A percentile compares a stretch with the other conserved stretches of the same genome.
phyloP scores from a whole-genome alignment of 2,113 vertebrate species.

The Psettodes erumei region DNA sequence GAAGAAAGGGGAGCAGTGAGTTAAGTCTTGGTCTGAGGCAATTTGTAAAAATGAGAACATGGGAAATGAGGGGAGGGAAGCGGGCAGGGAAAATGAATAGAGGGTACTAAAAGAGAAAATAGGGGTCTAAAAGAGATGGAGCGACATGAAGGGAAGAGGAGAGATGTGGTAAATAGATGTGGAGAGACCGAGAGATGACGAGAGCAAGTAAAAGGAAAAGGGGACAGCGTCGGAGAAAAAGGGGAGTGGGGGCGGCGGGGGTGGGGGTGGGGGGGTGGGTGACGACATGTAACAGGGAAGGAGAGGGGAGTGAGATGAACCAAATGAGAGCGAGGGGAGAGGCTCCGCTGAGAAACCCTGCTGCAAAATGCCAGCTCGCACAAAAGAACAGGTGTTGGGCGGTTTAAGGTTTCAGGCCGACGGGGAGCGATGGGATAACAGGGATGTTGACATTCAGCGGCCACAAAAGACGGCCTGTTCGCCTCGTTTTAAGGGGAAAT shows the following conservation, averaged over 20 bases:
- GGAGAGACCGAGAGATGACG: constrained; percentile 40
- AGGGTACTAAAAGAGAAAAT: background rate
- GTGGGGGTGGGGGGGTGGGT: background rate
- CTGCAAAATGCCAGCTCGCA: constrained; percentile 80
- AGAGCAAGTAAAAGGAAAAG: constrained; percentile 36
- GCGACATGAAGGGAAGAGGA: constrained; percentile 17
- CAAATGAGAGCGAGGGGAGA: constrained; percentile 46
- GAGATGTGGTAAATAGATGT: background rate
- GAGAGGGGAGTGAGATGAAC: constrained; percentile 15
- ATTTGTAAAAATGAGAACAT: background rate
- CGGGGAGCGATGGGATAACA: constrained; percentile 75
- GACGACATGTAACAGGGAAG: constrained; percentile 44
- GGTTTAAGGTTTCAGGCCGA: constrained; percentile 81
- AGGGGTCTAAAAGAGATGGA: constrained; percentile 19
- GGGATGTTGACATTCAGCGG: constrained; percentile 81
- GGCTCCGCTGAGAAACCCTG: constrained; percentile 68
- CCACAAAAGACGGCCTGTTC: constrained; percentile 81
- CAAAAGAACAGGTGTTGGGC: constrained; percentile 86
- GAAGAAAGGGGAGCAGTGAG: constrained; percentile 7
- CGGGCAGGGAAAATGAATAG: background rate
- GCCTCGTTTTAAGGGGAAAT: constrained; percentile 72
- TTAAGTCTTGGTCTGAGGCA: constrained; percentile 6
- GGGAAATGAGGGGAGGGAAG: constrained; percentile 21
- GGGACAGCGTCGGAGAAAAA: background rate
- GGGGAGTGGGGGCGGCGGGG: background rate